Percentiles rank a stretch among this genome's conserved stretches.
These are phyloP conservation scores for Ctenopoma multispine DNA, from an alignment of 2,797 vertebrate species.

Conservation along the genomic window DNA sequence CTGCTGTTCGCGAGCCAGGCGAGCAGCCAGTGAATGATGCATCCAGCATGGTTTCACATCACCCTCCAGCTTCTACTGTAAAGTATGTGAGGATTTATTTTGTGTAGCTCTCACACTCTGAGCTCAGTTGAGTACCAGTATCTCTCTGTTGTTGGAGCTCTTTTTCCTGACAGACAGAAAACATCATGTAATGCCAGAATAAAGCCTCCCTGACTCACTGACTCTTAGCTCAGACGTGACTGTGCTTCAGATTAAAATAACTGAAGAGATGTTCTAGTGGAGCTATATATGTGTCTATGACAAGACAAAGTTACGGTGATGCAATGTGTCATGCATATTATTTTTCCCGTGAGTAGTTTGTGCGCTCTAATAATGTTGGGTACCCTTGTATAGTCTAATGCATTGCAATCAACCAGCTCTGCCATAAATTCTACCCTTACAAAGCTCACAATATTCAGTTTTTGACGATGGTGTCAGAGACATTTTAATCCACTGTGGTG, in stretches of 20 bases:
- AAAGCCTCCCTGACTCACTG: conserved; percentile 25
- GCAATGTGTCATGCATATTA: conserved; percentile 9
- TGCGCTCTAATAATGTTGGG: conserved; percentile 1
- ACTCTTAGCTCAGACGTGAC: conserved; percentile 16
- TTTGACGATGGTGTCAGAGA: background rate
- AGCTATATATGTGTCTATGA: background rate
- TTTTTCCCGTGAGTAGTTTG: conserved; percentile 2
- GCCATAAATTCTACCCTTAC: background rate
- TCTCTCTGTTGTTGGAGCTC: conserved; percentile 7
- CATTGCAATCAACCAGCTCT: background rate
- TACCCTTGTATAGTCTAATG: background rate
- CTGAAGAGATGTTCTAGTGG: conserved; percentile 31
- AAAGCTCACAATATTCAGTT: background rate
- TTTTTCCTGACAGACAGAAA: conserved; percentile 35
- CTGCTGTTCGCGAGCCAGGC: background rate
- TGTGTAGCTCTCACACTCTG: background rate
- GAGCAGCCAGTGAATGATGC: conserved; percentile 22
- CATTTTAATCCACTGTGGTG: background rate
- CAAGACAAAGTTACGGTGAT: background rate
- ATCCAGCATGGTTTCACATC: conserved; percentile 24
- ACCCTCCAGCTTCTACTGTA: conserved; percentile 13
- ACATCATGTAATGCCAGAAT: conserved; percentile 1
- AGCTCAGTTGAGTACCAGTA: conserved; percentile 8
- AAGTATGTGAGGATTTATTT: conserved; percentile 16
- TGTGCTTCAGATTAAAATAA: conserved; percentile 37